Evolutionary conservation across 2,113 vertebrate genomes (phyloP).

Genomic region (Dermatemys mawii): DNA sequence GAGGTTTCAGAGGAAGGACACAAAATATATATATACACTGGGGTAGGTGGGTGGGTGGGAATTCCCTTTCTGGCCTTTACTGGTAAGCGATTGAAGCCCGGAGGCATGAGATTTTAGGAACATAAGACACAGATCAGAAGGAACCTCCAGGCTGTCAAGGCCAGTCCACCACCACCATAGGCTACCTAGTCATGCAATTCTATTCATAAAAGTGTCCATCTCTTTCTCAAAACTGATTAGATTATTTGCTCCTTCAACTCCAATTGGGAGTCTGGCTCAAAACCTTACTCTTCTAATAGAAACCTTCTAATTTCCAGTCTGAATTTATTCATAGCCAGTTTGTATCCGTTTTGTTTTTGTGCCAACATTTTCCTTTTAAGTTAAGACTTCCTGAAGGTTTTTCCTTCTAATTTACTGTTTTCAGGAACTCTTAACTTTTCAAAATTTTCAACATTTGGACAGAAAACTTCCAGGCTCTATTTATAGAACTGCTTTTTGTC

Average conservation of each 20-base stretch:
- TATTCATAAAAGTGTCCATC: background rate
- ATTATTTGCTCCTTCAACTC: background rate
- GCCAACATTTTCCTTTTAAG: background rate
- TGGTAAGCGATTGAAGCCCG: background rate
- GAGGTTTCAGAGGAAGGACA: background rate
- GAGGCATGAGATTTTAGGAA: background rate
- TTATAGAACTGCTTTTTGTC: background rate
- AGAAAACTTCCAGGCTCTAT: background rate
- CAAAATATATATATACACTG: no score
- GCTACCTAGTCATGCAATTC: background rate
- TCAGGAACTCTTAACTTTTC: background rate
- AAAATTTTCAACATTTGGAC: background rate
- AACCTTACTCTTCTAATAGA: background rate
- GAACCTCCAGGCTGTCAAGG: background rate
- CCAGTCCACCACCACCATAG: background rate
- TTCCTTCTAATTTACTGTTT: background rate
- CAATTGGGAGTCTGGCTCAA: background rate
- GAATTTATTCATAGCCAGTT: no score
- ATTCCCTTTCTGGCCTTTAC: background rate
- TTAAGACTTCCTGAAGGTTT: background rate
- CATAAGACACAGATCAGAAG: background rate
- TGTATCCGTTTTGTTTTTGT: no score
- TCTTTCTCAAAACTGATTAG: background rate
- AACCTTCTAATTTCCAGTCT: no score
- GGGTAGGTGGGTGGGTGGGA: rapidly evolving